Percentiles rank a stretch among this genome's conserved stretches.
Conservation (phyloP, 2,888 invertebrate genomes). For the Alentia gelatinosa region DNA sequence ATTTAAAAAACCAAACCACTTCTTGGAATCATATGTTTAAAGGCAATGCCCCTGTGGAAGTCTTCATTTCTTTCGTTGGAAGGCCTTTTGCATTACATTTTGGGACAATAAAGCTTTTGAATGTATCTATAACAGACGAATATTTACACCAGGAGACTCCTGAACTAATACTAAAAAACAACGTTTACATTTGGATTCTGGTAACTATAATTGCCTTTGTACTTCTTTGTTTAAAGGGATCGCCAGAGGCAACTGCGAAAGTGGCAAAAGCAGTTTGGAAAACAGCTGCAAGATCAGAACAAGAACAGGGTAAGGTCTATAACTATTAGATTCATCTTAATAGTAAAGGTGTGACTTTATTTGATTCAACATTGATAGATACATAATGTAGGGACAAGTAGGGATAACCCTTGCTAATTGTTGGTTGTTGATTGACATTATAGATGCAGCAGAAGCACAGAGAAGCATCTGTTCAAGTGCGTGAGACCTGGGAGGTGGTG, state of each 20-base stretch:
- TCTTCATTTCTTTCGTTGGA: no score
- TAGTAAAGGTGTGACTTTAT: not conserved
- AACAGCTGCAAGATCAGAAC: constrained; percentile 74
- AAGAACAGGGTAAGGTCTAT: constrained; percentile 60
- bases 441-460: constrained; percentile 92
- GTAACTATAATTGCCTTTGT: no score
- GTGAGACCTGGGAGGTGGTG: constrained; percentile 97
- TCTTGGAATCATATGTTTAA: no score
- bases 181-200: no score
- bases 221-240: no score
- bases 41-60: no score
- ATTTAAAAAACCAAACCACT: not conserved
- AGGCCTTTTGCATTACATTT: no score
- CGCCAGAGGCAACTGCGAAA: constrained; percentile 86
- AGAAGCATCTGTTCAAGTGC: constrained; percentile 97
- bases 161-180: no score
- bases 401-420: not conserved
- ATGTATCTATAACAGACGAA: no score
- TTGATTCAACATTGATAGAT: not conserved
- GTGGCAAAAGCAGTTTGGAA: constrained; percentile 89
- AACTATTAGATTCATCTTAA: not conserved
- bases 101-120: no score
- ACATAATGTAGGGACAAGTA: not conserved
- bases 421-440: no score
- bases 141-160: no score